Percentiles rank a stretch among this genome's conserved stretches.
phyloP scores from a whole-genome alignment of 1,140 invertebrate species.

The Mesaphorura yosii region DNA sequence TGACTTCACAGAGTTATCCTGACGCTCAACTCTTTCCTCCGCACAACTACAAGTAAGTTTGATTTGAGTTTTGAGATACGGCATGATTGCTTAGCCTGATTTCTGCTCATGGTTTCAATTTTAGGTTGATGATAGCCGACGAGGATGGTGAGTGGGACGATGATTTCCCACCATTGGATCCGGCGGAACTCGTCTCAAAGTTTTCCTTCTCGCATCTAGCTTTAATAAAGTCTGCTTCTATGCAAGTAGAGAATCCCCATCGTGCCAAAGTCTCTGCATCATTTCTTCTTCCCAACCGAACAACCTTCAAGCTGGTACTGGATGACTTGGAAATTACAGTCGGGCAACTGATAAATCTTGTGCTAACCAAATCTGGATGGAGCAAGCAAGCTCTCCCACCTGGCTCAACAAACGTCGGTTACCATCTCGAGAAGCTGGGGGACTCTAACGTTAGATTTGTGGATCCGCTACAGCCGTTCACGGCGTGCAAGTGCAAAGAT shows the following conservation, averaged over 20 bases:
- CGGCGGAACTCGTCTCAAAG: conserved; percentile 74
- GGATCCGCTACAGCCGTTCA: conserved; percentile 14
- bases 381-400: background rate
- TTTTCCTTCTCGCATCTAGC: conserved; percentile 83
- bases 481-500: conserved; percentile 24
- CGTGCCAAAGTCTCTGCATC: conserved; percentile 10
- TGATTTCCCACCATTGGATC: conserved; percentile 83
- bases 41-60: conserved; percentile 24
- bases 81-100: no score
- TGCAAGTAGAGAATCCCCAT: background rate
- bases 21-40: conserved; percentile 34
- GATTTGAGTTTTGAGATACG: conserved; percentile 6
- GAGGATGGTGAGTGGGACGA: conserved; percentile 92
- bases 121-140: conserved; percentile 83
- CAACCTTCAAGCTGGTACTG: conserved; percentile 9
- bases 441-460: conserved; percentile 15
- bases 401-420: background rate
- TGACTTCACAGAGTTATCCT: conserved; percentile 40
- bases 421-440: conserved; percentile 30
- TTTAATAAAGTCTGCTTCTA: conserved; percentile 44
- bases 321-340: conserved; percentile 16
- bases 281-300: conserved; percentile 26
- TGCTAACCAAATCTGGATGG: conserved; percentile 27
- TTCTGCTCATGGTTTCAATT: no score
- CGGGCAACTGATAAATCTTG: conserved; percentile 15